These are phyloP conservation scores for Dendroctonus valens DNA, from an alignment of 1,140 invertebrate genomes.

Conservation along the genomic window DNA sequence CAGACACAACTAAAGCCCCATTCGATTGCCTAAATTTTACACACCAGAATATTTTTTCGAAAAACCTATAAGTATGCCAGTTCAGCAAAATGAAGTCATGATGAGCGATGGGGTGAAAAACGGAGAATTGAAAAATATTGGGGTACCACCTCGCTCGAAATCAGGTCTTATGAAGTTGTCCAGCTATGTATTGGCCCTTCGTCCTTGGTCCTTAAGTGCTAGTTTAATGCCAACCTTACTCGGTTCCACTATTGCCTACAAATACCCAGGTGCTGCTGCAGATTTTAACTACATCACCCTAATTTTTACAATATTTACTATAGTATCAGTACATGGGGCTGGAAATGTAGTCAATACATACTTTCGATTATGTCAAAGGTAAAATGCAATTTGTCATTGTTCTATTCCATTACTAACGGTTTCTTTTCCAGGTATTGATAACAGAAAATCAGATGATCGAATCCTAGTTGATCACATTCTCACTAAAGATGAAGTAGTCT, in stretches of 20 bases:
- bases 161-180: constrained; percentile 76
- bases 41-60: too few relatives aligned
- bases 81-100: constrained; percentile 1
- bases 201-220: constrained; percentile 91
- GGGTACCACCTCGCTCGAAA: background rate
- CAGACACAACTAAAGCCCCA: too few relatives aligned
- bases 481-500: constrained; percentile 71
- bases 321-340: constrained; percentile 89
- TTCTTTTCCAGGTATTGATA: constrained; percentile 68
- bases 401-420: background rate
- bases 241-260: constrained; percentile 83
- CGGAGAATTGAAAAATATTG: constrained; percentile 12
- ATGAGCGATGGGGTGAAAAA: constrained; percentile 13
- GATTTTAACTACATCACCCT: constrained; percentile 78
- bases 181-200: constrained; percentile 79
- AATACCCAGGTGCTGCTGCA: constrained; percentile 61
- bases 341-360: constrained; percentile 98
- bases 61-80: constrained; percentile 34
- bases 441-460: constrained; percentile 86
- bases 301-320: constrained; percentile 77
- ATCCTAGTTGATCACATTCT: constrained; percentile 90
- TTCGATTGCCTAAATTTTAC: too few relatives aligned
- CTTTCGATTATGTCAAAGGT: constrained; percentile 87
- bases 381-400: constrained; percentile 3
- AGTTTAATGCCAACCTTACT: constrained; percentile 86